Conservation (phyloP, 2,113 vertebrate genomes). For the Aegotheles bennettii region DNA sequence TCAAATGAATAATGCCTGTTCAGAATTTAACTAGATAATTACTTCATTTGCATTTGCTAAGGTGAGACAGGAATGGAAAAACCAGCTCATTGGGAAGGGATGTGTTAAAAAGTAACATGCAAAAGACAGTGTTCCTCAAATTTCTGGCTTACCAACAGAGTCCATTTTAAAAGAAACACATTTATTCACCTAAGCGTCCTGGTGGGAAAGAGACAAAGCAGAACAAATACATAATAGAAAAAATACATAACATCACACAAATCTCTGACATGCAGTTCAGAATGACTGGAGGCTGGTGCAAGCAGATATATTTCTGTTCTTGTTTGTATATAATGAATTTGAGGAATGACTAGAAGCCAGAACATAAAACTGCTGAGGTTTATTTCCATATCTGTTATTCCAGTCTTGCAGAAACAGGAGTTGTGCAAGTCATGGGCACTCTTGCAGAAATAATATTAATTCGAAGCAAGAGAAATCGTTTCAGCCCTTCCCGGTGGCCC, state of each 20-base stretch:
- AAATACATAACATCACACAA: background rate
- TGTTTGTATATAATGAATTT: background rate
- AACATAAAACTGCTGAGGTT: background rate
- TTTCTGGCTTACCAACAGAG: background rate
- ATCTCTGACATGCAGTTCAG: background rate
- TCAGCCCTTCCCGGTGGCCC: background rate
- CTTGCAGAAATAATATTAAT: background rate
- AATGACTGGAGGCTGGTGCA: background rate
- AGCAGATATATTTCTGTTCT: background rate
- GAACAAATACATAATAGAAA: background rate
- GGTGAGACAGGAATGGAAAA: constrained; percentile 59
- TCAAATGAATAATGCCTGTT: constrained; percentile 77
- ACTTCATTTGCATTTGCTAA: constrained; percentile 69
- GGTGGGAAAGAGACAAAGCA: background rate
- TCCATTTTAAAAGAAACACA: background rate
- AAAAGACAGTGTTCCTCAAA: constrained; percentile 10
- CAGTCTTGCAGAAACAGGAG: background rate
- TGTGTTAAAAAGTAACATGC: constrained; percentile 38
- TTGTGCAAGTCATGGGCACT: background rate
- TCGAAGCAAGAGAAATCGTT: background rate
- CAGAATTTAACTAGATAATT: constrained; percentile 76
- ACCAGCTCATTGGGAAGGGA: constrained; percentile 58
- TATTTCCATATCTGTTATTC: background rate
- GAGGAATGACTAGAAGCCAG: background rate
- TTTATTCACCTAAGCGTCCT: background rate